Percentiles rank a stretch among this genome's conserved stretches.
phyloP scores from a whole-genome alignment of 2,888 invertebrate species.

The Drosophila merina region DNA sequence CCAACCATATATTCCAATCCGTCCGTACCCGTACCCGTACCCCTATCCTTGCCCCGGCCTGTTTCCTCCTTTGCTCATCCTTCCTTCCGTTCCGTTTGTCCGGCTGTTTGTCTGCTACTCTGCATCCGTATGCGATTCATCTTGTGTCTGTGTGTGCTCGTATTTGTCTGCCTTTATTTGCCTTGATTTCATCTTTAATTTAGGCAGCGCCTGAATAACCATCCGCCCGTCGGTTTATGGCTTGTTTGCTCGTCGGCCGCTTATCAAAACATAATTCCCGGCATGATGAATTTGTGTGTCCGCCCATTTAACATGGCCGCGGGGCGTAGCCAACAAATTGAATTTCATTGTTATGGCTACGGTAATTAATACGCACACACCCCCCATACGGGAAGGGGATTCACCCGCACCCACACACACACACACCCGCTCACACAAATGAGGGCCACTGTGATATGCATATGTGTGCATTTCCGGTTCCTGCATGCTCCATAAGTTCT shows the following conservation, averaged over 20 bases:
- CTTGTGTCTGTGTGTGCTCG: conserved; percentile 6
- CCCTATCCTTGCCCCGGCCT: not conserved
- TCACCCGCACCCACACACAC: conserved; percentile 1
- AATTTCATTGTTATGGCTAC: conserved; percentile 57
- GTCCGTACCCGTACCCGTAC: not conserved
- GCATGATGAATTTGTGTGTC: conserved; percentile 51
- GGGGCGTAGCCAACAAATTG: conserved; percentile 44
- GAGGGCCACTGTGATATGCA: conserved; percentile 20
- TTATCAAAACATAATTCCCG: conserved; percentile 64
- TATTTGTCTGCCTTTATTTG: conserved; percentile 56
- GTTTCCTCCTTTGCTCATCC: conserved; percentile 1
- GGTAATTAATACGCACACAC: conserved; percentile 44
- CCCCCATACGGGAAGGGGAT: conserved; percentile 3
- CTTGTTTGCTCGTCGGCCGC: conserved; percentile 39
- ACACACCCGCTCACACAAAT: conserved; percentile 6
- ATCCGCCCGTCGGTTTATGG: conserved; percentile 8
- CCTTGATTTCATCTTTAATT: conserved; percentile 64
- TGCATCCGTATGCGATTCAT: conserved; percentile 18
- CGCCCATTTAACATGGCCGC: conserved; percentile 42
- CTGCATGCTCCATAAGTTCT: conserved; percentile 15
- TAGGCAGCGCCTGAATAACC: conserved; percentile 19
- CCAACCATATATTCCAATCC: conserved; percentile 35
- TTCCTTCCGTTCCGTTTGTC: conserved; percentile 27
- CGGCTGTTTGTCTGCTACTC: conserved; percentile 6
- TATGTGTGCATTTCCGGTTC: conserved; percentile 42